Percentiles rank a stretch among this genome's conserved stretches.
These are phyloP conservation scores for Platysteira castanea DNA, from an alignment of 2,113 vertebrate species.

Conservation along the genomic window DNA sequence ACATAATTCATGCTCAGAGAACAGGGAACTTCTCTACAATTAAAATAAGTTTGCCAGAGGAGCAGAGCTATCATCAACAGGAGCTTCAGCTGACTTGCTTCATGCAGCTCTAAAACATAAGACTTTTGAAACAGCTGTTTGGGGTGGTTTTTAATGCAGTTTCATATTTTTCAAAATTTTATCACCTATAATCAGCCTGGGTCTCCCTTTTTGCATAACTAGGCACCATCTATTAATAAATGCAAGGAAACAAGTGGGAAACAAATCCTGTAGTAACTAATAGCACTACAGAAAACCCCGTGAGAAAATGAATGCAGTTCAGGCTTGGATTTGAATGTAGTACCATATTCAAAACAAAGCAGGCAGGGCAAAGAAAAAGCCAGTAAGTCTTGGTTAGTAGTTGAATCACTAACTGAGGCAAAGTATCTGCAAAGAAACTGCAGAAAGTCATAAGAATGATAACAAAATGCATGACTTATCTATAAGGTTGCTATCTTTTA, in stretches of 20 bases:
- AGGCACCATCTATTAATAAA: not conserved
- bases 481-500: not conserved
- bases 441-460: not conserved
- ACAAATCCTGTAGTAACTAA: not conserved
- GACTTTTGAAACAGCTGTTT: not conserved
- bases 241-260: not conserved
- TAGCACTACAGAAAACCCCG: not conserved
- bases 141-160: not conserved
- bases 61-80: not conserved
- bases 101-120: not conserved
- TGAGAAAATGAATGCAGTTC: not conserved
- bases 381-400: accelerated
- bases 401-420: not conserved
- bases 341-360: not conserved
- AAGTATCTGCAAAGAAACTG: not conserved
- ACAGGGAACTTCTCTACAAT: not conserved
- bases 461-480: not conserved
- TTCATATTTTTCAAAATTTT: not conserved
- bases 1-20: accelerated
- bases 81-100: not conserved
- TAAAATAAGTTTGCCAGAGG: not conserved
- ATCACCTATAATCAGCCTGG: not conserved
- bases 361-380: not conserved
- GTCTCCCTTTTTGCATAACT: not conserved
- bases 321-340: not conserved